Evolutionary conservation across 2,797 vertebrate species (phyloP), one percentile per base, ranked within the genome.

Genomic region (Lithobates sylvaticus): DNA sequence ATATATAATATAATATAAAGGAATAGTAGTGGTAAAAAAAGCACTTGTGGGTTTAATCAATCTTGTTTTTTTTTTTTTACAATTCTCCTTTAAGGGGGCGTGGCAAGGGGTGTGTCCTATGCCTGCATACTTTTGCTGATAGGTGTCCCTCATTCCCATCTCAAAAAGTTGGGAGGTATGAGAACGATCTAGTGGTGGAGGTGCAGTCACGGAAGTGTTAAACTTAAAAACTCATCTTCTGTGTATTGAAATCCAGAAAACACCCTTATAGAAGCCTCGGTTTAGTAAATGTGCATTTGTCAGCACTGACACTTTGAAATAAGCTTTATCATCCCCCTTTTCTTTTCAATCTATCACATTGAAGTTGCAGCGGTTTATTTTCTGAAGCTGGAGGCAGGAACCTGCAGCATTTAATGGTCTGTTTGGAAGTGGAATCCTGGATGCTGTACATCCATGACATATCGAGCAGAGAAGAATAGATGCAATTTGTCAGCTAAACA

Each of bases 401-500:
- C 36, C 84, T 68, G 84, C 27, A 50, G 42, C 21, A 67, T 58
- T 80, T 85, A 79, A 75, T 79, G 84, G 54, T 68, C 27, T 75
- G 84, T 75, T 54, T 85, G 76, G 73, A 75, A 54, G 50, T 42
- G 15, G 84, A 73, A 65, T 85, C 68, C 68, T 67, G 36, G 61
- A 65, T 85, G 77, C 69, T 42, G 58, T 68, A 80, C 71, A 73
- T 78, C 76, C 84, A 34, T 85, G 77, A 80, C 84, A 86, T 73
- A 86, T 71, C 12, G 47, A 44, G 65, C 29, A 71, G 78, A 82
- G 80, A 76, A 81, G 78, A 86, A 82, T 76, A 81, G 84, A 81
- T 76, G 67, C 72, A 86, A 81, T 86, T 81, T 86, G 79, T 81
- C 84, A 86, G 78, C 78, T 76, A 76, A 86, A 71, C 84, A 81